These are phyloP conservation scores for Hermodice carunculata DNA, from an alignment of 2,888 invertebrate genomes.

Conservation along the genomic window DNA sequence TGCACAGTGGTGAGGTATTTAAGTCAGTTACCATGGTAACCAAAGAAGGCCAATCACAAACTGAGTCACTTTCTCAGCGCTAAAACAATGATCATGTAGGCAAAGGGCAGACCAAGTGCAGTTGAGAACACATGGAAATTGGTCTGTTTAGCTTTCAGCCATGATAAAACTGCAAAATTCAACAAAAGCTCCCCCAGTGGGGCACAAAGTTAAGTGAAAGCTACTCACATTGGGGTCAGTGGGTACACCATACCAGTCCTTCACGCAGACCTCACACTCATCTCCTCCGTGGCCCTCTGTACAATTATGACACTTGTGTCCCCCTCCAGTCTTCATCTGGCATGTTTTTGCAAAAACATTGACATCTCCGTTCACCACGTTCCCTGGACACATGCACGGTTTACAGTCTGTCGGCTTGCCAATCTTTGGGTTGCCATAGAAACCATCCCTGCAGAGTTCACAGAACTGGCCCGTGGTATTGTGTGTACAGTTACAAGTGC, in stretches of 20 bases:
- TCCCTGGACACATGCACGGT: conserved; percentile 53
- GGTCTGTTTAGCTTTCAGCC: too few relatives aligned
- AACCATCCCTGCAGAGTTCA: conserved; percentile 92
- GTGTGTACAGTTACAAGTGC: conserved; percentile 90
- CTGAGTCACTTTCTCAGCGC: too few relatives aligned
- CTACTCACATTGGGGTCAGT: conserved; percentile 37
- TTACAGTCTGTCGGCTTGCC: conserved; percentile 76
- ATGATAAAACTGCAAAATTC: too few relatives aligned
- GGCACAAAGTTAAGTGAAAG: neutral
- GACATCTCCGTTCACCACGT: conserved; percentile 38
- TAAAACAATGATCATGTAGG: too few relatives aligned
- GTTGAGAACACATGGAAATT: too few relatives aligned
- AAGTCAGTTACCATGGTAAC: too few relatives aligned
- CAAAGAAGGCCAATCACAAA: too few relatives aligned
- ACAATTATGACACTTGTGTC: conserved; percentile 41
- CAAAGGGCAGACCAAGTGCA: too few relatives aligned
- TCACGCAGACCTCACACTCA: conserved; percentile 45
- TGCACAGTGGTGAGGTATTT: too few relatives aligned
- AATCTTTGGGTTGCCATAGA: conserved; percentile 89
- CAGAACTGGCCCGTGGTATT: conserved; percentile 81
- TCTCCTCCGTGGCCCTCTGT: conserved; percentile 43
- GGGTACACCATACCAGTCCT: conserved; percentile 43
- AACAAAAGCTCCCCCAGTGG: too few relatives aligned
- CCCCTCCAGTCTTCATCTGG: conserved; percentile 13
- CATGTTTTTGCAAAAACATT: conserved; percentile 49